phyloP scores from a whole-genome alignment of 2,888 invertebrate genomes.

The Pasiphila rectangulata region DNA sequence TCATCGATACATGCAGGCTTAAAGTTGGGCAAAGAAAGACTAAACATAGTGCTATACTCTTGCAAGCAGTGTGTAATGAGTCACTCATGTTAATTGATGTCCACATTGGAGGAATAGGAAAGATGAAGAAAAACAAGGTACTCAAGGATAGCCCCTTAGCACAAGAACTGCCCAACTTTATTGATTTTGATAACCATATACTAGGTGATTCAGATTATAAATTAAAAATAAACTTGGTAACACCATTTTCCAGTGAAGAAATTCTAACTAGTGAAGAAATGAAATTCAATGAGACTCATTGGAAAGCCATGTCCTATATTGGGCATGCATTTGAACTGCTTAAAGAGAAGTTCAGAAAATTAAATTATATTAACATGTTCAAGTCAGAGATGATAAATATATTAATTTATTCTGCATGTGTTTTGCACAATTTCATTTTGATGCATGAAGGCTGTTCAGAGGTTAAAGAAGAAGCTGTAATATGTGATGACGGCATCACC shows the following conservation, averaged over 20 bases:
- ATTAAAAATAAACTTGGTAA: constrained; percentile 62
- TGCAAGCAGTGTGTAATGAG: constrained; percentile 75
- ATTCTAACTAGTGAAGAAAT: constrained; percentile 69
- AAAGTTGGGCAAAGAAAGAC: constrained; percentile 57
- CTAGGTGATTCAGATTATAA: constrained; percentile 67
- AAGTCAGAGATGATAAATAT: constrained; percentile 55
- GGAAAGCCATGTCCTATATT: constrained; percentile 64
- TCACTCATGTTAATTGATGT: constrained; percentile 64
- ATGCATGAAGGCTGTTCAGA: constrained; percentile 62
- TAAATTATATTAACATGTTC: constrained; percentile 59
- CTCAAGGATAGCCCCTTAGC: constrained; percentile 61
- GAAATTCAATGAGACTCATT: constrained; percentile 71
- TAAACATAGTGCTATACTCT: constrained; percentile 52
- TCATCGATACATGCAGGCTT: constrained; percentile 65
- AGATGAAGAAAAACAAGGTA: constrained; percentile 57
- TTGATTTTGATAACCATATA: constrained; percentile 70
- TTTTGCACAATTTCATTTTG: constrained; percentile 69
- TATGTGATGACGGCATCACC: constrained; percentile 61
- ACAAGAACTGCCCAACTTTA: constrained; percentile 58
- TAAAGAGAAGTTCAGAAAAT: constrained; percentile 61
- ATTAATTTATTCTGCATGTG: constrained; percentile 62
- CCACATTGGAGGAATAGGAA: constrained; percentile 60
- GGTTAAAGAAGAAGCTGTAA: constrained; percentile 60
- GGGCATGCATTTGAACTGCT: constrained; percentile 66
- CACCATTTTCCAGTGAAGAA: constrained; percentile 67